Percentiles rank a stretch among this genome's conserved stretches.
Conservation (phyloP, 92 coral and sea anemone genomes). For the Palythoa heliodiscus region DNA sequence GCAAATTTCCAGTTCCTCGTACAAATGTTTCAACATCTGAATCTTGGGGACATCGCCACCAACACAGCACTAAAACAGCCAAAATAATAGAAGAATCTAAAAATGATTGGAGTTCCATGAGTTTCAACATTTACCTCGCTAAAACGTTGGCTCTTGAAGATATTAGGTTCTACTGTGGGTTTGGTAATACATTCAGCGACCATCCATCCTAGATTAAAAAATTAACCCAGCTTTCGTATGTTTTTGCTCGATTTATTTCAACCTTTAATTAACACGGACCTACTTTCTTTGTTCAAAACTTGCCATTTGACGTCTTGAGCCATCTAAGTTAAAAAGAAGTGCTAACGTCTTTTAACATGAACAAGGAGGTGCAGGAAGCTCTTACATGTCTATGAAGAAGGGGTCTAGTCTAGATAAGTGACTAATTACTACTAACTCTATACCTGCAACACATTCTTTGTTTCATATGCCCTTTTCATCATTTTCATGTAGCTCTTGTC, state of each 20-base stretch:
- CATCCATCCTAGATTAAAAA: no score
- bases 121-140: not conserved
- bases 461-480: slow-evolving; percentile 97
- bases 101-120: not conserved
- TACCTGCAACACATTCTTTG: slow-evolving; percentile 96
- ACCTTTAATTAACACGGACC: no score
- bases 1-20: slow-evolving; percentile 97
- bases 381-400: not conserved
- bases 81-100: not conserved
- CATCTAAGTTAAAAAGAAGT: no score
- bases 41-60: slow-evolving; percentile 99
- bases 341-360: not conserved
- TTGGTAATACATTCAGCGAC: no score
- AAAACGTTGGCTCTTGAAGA: not conserved
- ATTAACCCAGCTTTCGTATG: no score
- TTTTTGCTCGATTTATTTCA: no score
- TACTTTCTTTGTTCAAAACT: no score
- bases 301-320: no score
- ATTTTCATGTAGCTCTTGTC: slow-evolving; percentile 99
- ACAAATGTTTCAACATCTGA: slow-evolving; percentile 89
- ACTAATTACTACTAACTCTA: not conserved
- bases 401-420: not conserved
- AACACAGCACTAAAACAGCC: slow-evolving; percentile 80
- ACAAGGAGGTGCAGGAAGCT: not conserved
- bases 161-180: no score